Percentiles rank a stretch among this genome's conserved stretches.
phyloP scores from a whole-genome alignment of 2,888 invertebrate genomes.

The Platycheirus albimanus region DNA sequence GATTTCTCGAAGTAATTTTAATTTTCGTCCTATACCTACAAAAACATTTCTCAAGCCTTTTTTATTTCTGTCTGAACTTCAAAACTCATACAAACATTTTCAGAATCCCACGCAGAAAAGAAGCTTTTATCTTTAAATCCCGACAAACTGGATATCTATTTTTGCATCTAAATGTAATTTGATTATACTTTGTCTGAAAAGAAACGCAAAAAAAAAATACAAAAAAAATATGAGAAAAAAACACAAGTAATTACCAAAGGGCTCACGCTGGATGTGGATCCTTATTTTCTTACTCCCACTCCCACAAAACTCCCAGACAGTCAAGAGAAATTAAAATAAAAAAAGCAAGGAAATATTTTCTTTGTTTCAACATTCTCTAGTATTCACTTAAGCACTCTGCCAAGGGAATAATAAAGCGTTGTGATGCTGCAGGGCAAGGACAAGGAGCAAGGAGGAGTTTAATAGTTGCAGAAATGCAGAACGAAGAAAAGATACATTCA shows the following conservation, averaged over 20 bases:
- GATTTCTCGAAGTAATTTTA: no score
- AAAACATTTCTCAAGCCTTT: no score
- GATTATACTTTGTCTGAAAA: constrained; percentile 24
- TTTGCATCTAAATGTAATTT: constrained; percentile 38
- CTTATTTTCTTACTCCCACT: constrained; percentile 3
- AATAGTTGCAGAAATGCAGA: background rate
- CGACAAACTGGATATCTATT: constrained; percentile 27
- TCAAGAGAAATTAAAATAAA: constrained; percentile 24
- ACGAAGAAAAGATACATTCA: constrained; percentile 6
- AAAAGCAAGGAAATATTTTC: constrained; percentile 6
- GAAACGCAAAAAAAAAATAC: background rate
- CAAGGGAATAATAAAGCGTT: constrained; percentile 26
- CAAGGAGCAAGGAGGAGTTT: background rate
- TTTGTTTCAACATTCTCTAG: constrained; percentile 29
- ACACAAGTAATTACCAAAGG: constrained; percentile 46
- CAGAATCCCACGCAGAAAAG: no score
- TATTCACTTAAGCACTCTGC: constrained; percentile 32
- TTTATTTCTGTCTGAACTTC: no score
- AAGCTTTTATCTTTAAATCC: constrained; percentile 30
- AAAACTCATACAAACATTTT: no score
- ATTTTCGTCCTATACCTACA: no score
- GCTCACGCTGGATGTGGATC: constrained; percentile 8
- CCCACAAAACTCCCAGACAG: constrained; percentile 27
- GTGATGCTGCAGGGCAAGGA: background rate
- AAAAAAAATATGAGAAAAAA: constrained; percentile 12